These are phyloP conservation scores for Anguilla anguilla DNA, from an alignment of 2,797 vertebrate species.

Conservation along the genomic window DNA sequence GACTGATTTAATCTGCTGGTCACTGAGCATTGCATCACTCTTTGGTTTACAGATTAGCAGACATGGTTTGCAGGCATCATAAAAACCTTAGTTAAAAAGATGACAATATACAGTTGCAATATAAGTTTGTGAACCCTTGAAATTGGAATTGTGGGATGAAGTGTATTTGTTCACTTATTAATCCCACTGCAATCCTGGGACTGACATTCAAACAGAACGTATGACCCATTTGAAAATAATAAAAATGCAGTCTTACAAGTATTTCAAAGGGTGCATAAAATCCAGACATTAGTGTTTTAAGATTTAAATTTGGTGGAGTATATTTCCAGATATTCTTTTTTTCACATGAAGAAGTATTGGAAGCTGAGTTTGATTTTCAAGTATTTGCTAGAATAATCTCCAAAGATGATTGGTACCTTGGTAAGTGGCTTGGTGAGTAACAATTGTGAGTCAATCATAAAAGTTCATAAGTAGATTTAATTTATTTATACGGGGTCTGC, in stretches of 20 bases:
- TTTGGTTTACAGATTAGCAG: conserved; percentile 47
- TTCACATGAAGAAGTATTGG: not conserved
- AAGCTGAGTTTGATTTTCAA: not conserved
- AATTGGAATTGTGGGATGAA: too few relatives aligned
- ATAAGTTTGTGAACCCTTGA: too few relatives aligned
- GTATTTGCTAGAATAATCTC: not conserved
- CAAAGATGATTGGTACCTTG: not conserved
- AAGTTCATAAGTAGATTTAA: too few relatives aligned
- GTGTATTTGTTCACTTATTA: conserved; percentile 51
- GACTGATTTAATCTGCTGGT: conserved; percentile 44
- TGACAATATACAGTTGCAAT: conserved; percentile 42
- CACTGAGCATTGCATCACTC: conserved; percentile 32
- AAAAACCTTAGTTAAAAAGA: conserved; percentile 38
- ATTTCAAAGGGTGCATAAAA: conserved; percentile 4
- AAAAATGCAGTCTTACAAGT: too few relatives aligned
- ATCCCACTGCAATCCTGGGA: conserved; percentile 53
- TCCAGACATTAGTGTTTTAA: conserved; percentile 1
- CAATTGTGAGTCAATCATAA: not conserved
- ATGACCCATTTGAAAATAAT: conserved; percentile 48
- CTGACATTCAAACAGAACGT: conserved; percentile 56
- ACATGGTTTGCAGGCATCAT: conserved; percentile 47
- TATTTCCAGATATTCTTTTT: not conserved
- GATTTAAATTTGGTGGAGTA: not conserved
- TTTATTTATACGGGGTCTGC: too few relatives aligned
- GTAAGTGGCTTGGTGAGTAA: not conserved